Evolutionary conservation across 2,797 vertebrate species (phyloP), one percentile per base, ranked within the genome.

Genomic region (Bradypodion pumilum): DNA sequence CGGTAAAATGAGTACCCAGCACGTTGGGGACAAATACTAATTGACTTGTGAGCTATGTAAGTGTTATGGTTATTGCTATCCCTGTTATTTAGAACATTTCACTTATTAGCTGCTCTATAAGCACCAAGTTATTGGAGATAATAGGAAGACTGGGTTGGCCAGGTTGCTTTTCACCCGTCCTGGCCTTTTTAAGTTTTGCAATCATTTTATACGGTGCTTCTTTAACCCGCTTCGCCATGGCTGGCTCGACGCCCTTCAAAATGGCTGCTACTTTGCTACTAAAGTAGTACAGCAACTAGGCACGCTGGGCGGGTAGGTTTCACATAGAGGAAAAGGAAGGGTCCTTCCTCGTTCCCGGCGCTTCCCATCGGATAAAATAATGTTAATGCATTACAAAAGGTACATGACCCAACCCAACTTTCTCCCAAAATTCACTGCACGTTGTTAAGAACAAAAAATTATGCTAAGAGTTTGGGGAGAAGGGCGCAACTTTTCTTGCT

Each of bases 171-270:
- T n/a, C n/a, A n/a, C n/a, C n/a, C n/a, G n/a, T n/a, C n/a, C n/a
- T n/a, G n/a, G n/a, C n/a, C n/a, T n/a, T n/a, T n/a, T n/a, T n/a
- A n/a, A n/a, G n/a, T n/a, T n/a, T n/a, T n/a, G n/a, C n/a, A n/a
- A n/a, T n/a, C 46, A 44, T 49, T 32, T 27, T 46, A 29, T 29
- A 40, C 10, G 13, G 13, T 5, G 5, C 46, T 73, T 73, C 9
- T 4, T 9, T 37, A 32, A 4, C 7, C 0, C 19, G 3, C 19
- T 1, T 42, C 4, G 21, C 12, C 10, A 10, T n/a, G 1, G 49
- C 56, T 35, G 49, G 70, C 49, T 59, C 9, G 6, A 8, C 23
- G 3, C 74, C 49, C 59, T 16, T 78, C 59, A 63, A 63, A 40
- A 44, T 63, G 25, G 76, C 75, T 10, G 35, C 13, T 32, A 40